Evolutionary conservation across 2,888 invertebrate species (phyloP), one percentile per base, ranked within the genome.

Genomic region (Synergus itoensis): DNA sequence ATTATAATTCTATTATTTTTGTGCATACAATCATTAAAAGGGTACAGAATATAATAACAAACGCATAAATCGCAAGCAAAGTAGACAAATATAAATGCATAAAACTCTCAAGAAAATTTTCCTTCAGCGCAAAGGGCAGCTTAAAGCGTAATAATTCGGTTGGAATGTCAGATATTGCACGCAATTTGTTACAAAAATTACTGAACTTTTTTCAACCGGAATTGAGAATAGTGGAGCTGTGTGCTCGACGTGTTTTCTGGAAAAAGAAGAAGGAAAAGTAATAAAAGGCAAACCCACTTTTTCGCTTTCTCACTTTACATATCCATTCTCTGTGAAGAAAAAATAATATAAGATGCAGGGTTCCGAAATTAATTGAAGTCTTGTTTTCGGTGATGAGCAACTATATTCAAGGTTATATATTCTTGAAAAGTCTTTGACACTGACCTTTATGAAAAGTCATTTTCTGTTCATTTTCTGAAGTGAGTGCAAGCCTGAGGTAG

Each of bases 151-250:
- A 69, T 69, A 69, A 69, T 28, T 53, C 21, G 36, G 69, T 53
- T 48, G 69, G 48, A 53, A 69, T 69, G 48, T 43, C 48, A 69
- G 69, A 69, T 69, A 48, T 69, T 69, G 48, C 48, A 69, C 48
- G 48, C 48, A 69, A 69, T 69, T 69, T 69, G 48, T 69, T 69
- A 48, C 8, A 69, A 69, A 53, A 69, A 69, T 69, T 48, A 69
- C 69, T 0, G 41, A 16, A 16, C 48, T 48, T 18, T 65, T 69
- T 69, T n/a, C 28, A 28, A 36, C 9, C 5, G 11, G 4, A 36
- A 69, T 69, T n/a, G 48, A 69, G 43, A 43, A 69, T 48, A 48
- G 48, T 36, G 3, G 16, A 69, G 8, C 28, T 36, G 14, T 16
- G 69, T 69, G 14, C 45, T 48, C 16, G 4, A 69, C 28, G 69